Percentiles rank a stretch among this genome's conserved stretches.
Evolutionary conservation across 2,113 vertebrate genomes (phyloP).

Genomic region (Stigmatopora argus): DNA sequence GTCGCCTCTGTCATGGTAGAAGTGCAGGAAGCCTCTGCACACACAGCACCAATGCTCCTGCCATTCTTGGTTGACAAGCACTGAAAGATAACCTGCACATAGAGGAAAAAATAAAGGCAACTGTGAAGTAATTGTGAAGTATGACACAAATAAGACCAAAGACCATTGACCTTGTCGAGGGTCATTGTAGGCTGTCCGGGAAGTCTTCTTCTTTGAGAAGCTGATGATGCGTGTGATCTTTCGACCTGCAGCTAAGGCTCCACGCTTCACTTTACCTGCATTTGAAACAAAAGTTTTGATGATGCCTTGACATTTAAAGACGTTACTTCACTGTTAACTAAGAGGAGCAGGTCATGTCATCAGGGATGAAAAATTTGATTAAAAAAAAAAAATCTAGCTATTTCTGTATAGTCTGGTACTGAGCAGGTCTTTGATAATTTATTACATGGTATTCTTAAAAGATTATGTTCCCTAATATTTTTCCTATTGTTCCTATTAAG

Average conservation of each 20-base stretch:
- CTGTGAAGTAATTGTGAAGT: not conserved
- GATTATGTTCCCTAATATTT: too few relatives aligned
- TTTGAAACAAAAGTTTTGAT: not conserved
- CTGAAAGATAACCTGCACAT: slow-evolving; percentile 77
- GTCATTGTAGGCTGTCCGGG: slow-evolving; percentile 69
- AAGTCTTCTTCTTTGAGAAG: slow-evolving; percentile 91
- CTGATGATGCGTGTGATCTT: slow-evolving; percentile 97
- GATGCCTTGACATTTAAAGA: not conserved
- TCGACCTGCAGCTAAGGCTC: slow-evolving; percentile 83
- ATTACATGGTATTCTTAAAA: too few relatives aligned
- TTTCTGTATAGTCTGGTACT: too few relatives aligned
- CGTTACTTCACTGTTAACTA: not conserved
- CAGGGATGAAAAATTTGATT: too few relatives aligned
- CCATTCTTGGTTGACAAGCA: slow-evolving; percentile 91
- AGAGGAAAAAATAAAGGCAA: not conserved
- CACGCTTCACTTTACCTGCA: slow-evolving; percentile 84
- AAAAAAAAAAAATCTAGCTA: too few relatives aligned
- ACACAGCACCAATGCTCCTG: slow-evolving; percentile 91
- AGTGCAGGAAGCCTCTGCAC: slow-evolving; percentile 79
- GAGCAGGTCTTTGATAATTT: too few relatives aligned
- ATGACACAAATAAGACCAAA: fast-evolving
- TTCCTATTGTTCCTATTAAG: too few relatives aligned
- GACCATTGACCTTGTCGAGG: slow-evolving; percentile 80
- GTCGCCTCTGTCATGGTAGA: slow-evolving; percentile 82
- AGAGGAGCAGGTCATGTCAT: too few relatives aligned